Base-by-base conservation (phyloP, 30 jellyfish, hydroid and myxozoan genomes). In the Hydra vulgaris region DNA sequence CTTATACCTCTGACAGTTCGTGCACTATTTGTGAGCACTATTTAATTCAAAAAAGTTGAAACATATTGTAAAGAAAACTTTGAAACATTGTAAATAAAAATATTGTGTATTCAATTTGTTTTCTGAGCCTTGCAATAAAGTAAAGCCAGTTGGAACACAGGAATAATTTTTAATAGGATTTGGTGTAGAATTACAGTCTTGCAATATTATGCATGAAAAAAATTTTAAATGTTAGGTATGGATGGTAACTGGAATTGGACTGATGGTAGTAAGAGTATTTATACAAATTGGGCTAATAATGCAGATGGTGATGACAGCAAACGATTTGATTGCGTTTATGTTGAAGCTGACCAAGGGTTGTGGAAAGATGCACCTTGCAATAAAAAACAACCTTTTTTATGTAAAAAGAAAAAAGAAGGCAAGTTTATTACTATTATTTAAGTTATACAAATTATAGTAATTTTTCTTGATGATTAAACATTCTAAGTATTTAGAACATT, bases 211-310 rank as follows among this genome's bases (percentile, higher is more conserved):
- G n/a, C n/a, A n/a, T n/a, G n/a, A 25, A 18, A 40, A 40, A 40
- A 12, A 40, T n/a, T n/a, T n/a, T n/a, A 40, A 40, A 40, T 3
- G 27, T 81, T 74, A 53, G 90, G 92, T 27, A 89, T 85, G 95
- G 90, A 87, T 26, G 98, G 98, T 4, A 40, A 83, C 0, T 91
- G 98, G 98, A 91, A 84, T 87, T 91, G 98, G 98, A 91, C 98
- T 17, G 98, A 91, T 70, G 79, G 92, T 4, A 85, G 95, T 71
- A 72, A 86, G 27, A 85, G 95, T 17, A 91, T 91, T 21, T 91
- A 86, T 83, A 91, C 98, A 5, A 91, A 87, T 80, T 91, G 98
- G 98, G 98, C 92, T 27, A 83, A 85, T 56, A 93, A 86, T 23
- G 95, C 88, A 7, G 98, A 84, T 26, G 88, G 81, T 80, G 88